Evolutionary conservation across 2,113 vertebrate genomes (phyloP).

Genomic region (Leptobrachium ailaonicum): DNA sequence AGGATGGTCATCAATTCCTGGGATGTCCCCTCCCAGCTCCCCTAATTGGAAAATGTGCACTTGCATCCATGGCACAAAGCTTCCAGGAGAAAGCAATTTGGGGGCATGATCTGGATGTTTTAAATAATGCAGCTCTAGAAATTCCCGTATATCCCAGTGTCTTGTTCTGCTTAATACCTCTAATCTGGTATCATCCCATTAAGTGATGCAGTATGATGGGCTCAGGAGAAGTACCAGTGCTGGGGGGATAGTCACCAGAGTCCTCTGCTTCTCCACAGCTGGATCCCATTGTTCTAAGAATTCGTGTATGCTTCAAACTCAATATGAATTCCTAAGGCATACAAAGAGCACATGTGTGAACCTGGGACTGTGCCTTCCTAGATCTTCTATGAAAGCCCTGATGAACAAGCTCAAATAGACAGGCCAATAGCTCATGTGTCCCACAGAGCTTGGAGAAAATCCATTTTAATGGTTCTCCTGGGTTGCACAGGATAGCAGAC

Average conservation of each 20-base stretch:
- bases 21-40: not conserved
- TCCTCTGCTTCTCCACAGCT: not conserved
- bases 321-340: not conserved
- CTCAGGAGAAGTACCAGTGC: not conserved
- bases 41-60: not conserved
- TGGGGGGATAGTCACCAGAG: not conserved
- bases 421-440: not conserved
- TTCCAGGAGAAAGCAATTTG: slow-evolving; percentile 13
- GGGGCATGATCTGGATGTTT: not conserved
- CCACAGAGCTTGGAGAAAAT: not conserved
- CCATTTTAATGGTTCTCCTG: slow-evolving; percentile 2
- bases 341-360: slow-evolving; percentile 9
- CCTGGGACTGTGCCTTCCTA: not conserved
- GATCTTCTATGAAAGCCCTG: not conserved
- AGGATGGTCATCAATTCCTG: not conserved
- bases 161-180: not conserved
- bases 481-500: not conserved
- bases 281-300: not conserved
- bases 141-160: not conserved
- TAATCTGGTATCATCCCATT: not conserved
- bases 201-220: not conserved
- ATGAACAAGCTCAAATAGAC: not conserved
- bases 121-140: not conserved
- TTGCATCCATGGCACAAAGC: not conserved
- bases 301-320: slow-evolving; percentile 1